phyloP scores from a whole-genome alignment of 2,113 vertebrate species.

The Muntiacus muntjak region DNA sequence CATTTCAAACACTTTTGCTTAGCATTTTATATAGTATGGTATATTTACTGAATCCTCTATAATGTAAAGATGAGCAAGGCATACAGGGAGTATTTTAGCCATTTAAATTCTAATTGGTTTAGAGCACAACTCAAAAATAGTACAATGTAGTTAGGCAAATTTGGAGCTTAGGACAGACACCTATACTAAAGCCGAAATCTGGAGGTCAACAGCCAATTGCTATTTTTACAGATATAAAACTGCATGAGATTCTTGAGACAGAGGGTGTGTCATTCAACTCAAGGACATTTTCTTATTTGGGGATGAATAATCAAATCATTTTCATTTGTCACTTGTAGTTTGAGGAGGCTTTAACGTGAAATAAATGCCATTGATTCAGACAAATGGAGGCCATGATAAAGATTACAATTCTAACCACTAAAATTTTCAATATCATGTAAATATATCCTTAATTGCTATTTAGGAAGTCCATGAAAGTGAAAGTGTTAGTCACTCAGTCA shows the following conservation, averaged over 20 bases:
- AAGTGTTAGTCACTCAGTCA: neutral
- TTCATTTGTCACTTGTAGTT: neutral
- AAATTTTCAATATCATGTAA: neutral
- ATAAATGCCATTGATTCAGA: neutral
- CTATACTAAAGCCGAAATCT: too few species aligned
- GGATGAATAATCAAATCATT: neutral
- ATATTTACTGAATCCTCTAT: neutral
- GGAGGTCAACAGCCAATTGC: neutral
- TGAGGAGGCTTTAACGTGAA: neutral
- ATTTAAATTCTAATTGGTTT: neutral
- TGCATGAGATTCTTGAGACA: neutral
- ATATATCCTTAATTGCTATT: neutral
- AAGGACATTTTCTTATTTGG: neutral
- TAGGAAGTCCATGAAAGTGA: neutral
- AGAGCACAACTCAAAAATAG: neutral
- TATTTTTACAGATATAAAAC: neutral
- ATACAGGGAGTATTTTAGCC: neutral
- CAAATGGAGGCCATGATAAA: neutral
- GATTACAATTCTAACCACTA: neutral
- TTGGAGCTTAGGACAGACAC: neutral
- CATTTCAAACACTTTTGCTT: neutral
- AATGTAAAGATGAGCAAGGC: neutral
- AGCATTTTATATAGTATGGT: neutral
- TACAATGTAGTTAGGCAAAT: neutral
- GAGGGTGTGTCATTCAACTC: fast-evolving